Base-by-base conservation (phyloP, 2,113 vertebrate genomes). In the Sminthopsis crassicaudata region DNA sequence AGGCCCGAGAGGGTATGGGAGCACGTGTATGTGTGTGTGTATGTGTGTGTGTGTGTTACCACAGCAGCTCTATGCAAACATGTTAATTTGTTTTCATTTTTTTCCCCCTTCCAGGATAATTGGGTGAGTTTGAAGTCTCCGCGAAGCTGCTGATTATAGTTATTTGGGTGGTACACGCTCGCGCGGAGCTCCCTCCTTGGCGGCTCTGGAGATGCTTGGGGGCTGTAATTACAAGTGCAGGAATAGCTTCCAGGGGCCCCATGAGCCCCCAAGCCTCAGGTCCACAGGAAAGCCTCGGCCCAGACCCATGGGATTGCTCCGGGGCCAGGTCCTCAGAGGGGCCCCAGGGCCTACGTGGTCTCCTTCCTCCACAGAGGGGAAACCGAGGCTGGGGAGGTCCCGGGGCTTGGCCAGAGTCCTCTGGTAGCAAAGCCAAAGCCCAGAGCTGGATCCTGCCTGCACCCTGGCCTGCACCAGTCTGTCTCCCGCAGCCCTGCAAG, bases 81-180 rank as follows among this genome's bases (percentile, higher is more conserved):
- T 96, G 98, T 97, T 98, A 98, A 98, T 98, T 97, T 98, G 98
- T 98, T 98, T 98, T 98, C 98, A 94, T 97, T 97, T 98, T 98
- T 96, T 97, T 98, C 93, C 9, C 96, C 90, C 97, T 97, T 26
- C 46, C 96, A 97, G 96, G 98, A 97, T 98, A 98, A 98, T 98
- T 97, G 98, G 98, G 97, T 97, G 97, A 97, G 97, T 97, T 97
- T 97, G 97, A 97, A 97, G 98, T 97, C 98, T 98, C 97, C 95
- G 97, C 96, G 96, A 97, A 96, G 98, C 97, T 96, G 97, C 96
- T 97, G 98, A 98, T 98, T 98, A 97, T 97, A 97, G 97, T 97
- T 97, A 94, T 98, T 96, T 97, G 97, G 98, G 97, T 96, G 96
- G 97, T 96, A 95, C 95, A 96, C 96, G 96, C n/a, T 26, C 22